Base-by-base conservation (phyloP, 2,888 invertebrate genomes). In the Hyppa rectilinea region DNA sequence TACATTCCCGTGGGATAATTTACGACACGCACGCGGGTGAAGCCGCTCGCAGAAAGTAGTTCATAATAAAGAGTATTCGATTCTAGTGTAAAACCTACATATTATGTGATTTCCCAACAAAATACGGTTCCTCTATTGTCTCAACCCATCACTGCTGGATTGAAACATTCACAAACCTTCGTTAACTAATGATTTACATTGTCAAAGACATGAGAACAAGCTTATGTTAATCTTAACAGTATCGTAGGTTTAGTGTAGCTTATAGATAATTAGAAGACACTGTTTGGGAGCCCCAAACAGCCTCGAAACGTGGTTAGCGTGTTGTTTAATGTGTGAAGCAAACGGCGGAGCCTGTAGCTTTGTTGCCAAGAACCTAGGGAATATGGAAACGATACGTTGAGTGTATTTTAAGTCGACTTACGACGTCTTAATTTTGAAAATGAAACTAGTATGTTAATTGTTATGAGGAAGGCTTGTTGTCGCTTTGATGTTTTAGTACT, bases 291-390 rank as follows among this genome's bases (percentile, higher is more conserved):
- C 66, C 71, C 65, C 61, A 79, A 80, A 81, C 78, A 81, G 78
- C 75, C 79, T 75, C 66, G 72, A 67, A 81, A 75, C 76, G 83
- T 68, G 86, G 86, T 87, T 78, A 74, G 67, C n/a, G n/a, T n/a
- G n/a, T 78, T 85, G 87, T 85, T 86, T 87, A 86, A 86, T 83
- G 83, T 85, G 87, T 82, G 87, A 85, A 87, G 85, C 87, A 88
- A 88, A 88, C 84, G 84, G 84, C 61, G 43, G 49, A 68, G 67
- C 67, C 68, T 64, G 75, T 72, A 71, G 78, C 81, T 82, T 79
- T 80, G 81, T 82, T 47, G 56, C 65, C 74, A 47, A 29, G 58
- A 79, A 76, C 68, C 38, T 70, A 70, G 14, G 17, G 26, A 38
- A 26, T 66, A 71, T 73, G 63, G 83, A 83, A 72, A 58, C 52